Evolutionary conservation across 2,888 invertebrate genomes (phyloP).

Genomic region (Chymomyza caudatula): DNA sequence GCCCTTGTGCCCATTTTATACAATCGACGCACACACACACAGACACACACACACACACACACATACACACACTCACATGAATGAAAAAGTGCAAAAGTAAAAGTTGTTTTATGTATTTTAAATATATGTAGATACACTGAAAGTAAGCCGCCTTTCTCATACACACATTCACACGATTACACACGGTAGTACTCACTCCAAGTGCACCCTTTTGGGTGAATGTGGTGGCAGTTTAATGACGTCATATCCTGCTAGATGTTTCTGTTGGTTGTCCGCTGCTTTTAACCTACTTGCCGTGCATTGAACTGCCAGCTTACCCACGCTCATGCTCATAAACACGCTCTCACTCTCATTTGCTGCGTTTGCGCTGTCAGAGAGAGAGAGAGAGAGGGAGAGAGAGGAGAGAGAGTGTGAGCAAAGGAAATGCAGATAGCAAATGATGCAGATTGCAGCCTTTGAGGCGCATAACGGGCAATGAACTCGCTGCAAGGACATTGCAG

Average conservation of each 20-base stretch:
- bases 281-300: slow-evolving; percentile 61
- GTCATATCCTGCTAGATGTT: slow-evolving; percentile 25
- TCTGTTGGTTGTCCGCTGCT: not conserved
- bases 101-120: slow-evolving; percentile 34
- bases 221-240: slow-evolving; percentile 35
- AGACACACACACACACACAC: slow-evolving; percentile 18
- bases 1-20: slow-evolving; percentile 61
- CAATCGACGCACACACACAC: slow-evolving; percentile 18
- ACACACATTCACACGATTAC: slow-evolving; percentile 7
- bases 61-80: not conserved
- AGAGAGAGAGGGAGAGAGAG: not conserved
- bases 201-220: not conserved
- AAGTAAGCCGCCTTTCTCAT: slow-evolving; percentile 37
- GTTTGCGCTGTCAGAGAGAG: not conserved
- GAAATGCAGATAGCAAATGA: not conserved
- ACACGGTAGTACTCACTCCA: slow-evolving; percentile 2
- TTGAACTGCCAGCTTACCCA: slow-evolving; percentile 41
- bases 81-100: slow-evolving; percentile 29
- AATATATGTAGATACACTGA: slow-evolving; percentile 30
- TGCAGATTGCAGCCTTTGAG: not conserved
- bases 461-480: slow-evolving; percentile 50
- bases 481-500: slow-evolving; percentile 62
- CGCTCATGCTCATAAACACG: slow-evolving; percentile 2
- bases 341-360: not conserved
- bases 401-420: not conserved